Conservation (phyloP, 1,140 invertebrate species). For the Nasonia vitripennis region DNA sequence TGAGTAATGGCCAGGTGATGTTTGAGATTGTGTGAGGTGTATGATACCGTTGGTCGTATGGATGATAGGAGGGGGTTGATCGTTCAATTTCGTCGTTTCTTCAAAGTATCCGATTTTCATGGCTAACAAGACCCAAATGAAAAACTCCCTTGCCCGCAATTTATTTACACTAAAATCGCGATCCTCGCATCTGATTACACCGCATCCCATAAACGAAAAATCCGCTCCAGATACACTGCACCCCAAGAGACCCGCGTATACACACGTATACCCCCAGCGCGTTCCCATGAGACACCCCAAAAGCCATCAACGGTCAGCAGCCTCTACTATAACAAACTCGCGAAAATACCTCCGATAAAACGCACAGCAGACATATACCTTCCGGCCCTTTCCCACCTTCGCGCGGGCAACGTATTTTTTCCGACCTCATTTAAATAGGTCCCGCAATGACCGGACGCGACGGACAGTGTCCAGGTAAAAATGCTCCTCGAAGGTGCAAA, state of each 20-base stretch:
- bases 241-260: too few species aligned
- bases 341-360: conserved; percentile 55
- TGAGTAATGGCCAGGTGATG: conserved; percentile 2
- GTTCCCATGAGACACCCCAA: conserved; percentile 48
- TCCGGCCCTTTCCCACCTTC: conserved; percentile 60
- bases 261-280: conserved; percentile 13
- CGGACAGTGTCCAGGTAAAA: conserved; percentile 69
- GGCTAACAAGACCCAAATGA: too few species aligned
- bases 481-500: conserved; percentile 18
- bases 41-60: not conserved
- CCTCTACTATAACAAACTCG: not conserved
- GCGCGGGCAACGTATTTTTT: conserved; percentile 65
- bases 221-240: not conserved
- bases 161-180: not conserved
- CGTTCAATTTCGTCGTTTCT: not conserved
- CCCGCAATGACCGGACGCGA: conserved; percentile 53
- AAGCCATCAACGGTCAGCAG: conserved; percentile 54
- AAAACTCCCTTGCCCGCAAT: too few species aligned
- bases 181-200: not conserved
- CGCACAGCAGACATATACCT: not conserved
- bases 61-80: not conserved
- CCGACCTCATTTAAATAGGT: conserved; percentile 70
- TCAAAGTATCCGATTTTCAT: too few species aligned
- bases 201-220: not conserved
- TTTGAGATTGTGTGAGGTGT: not conserved